Percentiles rank a stretch among this genome's conserved stretches.
Conservation (phyloP, 2,797 vertebrate species). For the Semotilus atromaculatus region DNA sequence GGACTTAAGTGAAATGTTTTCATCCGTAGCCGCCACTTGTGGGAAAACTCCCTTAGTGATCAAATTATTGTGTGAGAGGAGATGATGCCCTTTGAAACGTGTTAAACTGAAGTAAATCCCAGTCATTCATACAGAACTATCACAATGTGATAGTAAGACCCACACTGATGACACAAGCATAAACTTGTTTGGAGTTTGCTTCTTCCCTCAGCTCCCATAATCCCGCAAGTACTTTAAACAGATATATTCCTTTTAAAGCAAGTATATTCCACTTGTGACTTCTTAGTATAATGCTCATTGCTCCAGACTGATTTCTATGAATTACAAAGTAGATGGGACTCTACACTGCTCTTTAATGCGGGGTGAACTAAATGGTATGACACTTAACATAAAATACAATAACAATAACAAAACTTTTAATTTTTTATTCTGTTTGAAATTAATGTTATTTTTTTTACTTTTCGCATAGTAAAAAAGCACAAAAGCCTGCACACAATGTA, state of each 20-base stretch:
- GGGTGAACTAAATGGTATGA: background rate
- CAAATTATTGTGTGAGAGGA: background rate
- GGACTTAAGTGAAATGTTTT: background rate
- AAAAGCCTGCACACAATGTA: background rate
- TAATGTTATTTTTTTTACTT: background rate
- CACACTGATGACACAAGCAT: slow-evolving; percentile 32
- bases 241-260: slow-evolving; percentile 1
- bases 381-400: background rate
- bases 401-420: background rate
- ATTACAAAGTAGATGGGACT: background rate
- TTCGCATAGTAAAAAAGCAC: background rate
- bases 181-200: slow-evolving; percentile 20
- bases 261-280: background rate
- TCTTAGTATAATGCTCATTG: background rate
- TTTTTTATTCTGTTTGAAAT: background rate
- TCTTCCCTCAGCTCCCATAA: background rate
- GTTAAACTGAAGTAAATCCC: slow-evolving; percentile 17
- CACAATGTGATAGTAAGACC: slow-evolving; percentile 10
- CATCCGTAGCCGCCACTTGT: background rate
- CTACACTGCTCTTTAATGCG: background rate
- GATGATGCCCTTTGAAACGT: slow-evolving; percentile 24
- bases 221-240: slow-evolving; percentile 16
- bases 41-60: background rate
- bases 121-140: slow-evolving; percentile 14
- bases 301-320: slow-evolving; percentile 6